These are phyloP conservation scores for Gonioctena quinquepunctata DNA, from an alignment of 1,140 invertebrate species.

Conservation along the genomic window DNA sequence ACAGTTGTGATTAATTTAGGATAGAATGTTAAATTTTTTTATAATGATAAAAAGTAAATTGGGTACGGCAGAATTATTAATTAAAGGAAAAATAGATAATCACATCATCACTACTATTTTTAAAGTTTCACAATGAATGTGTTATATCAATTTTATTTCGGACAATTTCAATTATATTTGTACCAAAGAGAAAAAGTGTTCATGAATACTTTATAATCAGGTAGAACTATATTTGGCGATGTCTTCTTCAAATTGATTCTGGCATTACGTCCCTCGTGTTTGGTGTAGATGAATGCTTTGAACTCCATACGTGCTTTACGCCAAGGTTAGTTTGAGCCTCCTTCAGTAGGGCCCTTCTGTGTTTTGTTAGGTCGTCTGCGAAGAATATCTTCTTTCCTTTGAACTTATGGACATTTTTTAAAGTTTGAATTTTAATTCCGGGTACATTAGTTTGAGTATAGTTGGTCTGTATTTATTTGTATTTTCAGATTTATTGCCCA, in stretches of 20 bases:
- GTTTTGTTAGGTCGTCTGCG: not conserved
- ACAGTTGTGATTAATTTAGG: not conserved
- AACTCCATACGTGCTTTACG: not conserved
- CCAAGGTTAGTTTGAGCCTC: not conserved
- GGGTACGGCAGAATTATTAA: not conserved
- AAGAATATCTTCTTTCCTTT: not conserved
- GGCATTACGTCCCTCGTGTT: not conserved
- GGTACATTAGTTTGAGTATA: not conserved
- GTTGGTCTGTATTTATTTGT: conserved; percentile 1
- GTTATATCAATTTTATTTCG: not conserved
- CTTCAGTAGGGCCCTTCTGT: not conserved
- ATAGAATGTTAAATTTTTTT: not conserved
- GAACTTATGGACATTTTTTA: not conserved
- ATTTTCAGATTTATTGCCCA: conserved; percentile 1
- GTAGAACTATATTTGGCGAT: not conserved
- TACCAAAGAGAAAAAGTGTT: not conserved
- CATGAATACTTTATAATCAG: not conserved
- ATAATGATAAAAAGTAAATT: not conserved
- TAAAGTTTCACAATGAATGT: conserved; percentile 2
- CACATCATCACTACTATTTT: not conserved
- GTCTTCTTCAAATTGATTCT: not conserved
- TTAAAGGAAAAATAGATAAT: not conserved
- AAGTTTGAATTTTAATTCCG: not conserved
- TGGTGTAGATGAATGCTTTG: not conserved
- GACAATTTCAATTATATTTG: not conserved